phyloP scores from a whole-genome alignment of 2,113 vertebrate species.

The Ceuthmochares aereus region DNA sequence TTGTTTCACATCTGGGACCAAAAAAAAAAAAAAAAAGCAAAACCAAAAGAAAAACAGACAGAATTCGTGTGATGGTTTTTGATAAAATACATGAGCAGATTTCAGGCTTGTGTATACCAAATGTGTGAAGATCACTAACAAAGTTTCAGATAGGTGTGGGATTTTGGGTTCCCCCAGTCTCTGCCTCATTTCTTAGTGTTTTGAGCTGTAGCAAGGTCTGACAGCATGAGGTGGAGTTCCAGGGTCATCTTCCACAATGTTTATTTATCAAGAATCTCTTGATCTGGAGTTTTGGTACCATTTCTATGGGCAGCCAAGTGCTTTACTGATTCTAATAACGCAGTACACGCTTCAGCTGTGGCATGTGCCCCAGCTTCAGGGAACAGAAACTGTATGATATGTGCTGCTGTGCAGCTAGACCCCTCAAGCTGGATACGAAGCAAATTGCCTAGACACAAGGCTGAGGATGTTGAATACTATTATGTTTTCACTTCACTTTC shows the following conservation, averaged over 20 bases:
- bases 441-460: neutral
- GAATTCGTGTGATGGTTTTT: neutral
- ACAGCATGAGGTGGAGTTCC: neutral
- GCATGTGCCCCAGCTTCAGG: neutral
- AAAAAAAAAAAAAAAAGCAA: neutral
- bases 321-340: neutral
- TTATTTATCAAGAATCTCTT: neutral
- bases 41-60: neutral
- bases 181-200: neutral
- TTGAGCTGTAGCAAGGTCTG: neutral
- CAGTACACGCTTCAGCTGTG: fast-evolving
- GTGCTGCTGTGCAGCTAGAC: neutral
- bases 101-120: neutral
- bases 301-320: neutral
- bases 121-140: neutral
- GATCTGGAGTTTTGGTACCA: neutral
- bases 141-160: neutral
- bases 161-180: neutral
- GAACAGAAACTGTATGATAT: neutral
- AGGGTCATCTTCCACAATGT: neutral
- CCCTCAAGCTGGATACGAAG: neutral
- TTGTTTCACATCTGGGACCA: neutral
- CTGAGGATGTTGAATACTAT: neutral
- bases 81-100: neutral
- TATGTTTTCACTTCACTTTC: neutral